Evolutionary conservation across 1,140 invertebrate species (phyloP).

Genomic region (Orchesella cincta): DNA sequence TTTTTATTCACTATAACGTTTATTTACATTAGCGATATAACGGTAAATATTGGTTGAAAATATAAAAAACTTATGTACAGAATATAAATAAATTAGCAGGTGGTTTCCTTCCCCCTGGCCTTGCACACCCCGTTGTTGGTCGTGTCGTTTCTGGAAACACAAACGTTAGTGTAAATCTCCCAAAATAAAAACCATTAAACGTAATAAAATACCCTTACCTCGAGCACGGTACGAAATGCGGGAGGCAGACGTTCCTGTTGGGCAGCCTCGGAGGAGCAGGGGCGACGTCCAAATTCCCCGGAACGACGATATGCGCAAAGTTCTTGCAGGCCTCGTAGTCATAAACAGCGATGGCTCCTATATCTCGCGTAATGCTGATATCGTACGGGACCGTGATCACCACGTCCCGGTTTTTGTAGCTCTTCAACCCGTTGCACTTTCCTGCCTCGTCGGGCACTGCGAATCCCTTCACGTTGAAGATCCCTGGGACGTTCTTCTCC

Average conservation of each 20-base stretch:
- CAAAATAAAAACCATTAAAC: background rate
- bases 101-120: background rate
- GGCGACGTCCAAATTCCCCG: background rate
- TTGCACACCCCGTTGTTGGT: background rate
- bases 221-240: background rate
- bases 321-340: background rate
- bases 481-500: background rate
- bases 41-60: no score
- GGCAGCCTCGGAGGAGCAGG: background rate
- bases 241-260: background rate
- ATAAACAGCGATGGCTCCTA: background rate
- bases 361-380: background rate
- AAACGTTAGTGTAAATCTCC: background rate
- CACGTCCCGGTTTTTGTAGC: background rate
- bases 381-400: background rate
- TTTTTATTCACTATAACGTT: no score
- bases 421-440: background rate
- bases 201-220: background rate
- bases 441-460: background rate
- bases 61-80: no score
- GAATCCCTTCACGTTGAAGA: background rate
- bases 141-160: background rate
- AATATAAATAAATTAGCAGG: no score
- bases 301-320: background rate
- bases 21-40: no score